These are phyloP conservation scores for Cathartes aura DNA, from an alignment of 2,113 vertebrate species.

Conservation along the genomic window DNA sequence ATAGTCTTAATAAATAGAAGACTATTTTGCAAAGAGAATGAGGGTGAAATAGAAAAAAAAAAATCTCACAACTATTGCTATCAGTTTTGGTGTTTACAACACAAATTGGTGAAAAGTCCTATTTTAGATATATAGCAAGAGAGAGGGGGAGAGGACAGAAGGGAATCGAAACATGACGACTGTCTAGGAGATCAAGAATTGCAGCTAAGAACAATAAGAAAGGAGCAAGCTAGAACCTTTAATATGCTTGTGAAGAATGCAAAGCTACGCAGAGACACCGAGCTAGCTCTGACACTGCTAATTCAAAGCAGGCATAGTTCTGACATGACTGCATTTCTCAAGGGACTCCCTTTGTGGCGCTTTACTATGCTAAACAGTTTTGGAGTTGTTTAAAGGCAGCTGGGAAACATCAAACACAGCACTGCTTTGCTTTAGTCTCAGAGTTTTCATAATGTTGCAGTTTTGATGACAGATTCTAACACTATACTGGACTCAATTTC, in stretches of 20 bases:
- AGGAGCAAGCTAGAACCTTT: not conserved
- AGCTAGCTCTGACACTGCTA: not conserved
- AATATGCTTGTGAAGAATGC: not conserved
- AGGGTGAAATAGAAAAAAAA: not conserved
- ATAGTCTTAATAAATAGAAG: no score
- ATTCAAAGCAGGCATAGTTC: conserved; percentile 25
- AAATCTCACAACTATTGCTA: not conserved
- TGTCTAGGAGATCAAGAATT: not conserved
- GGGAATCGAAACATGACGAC: not conserved
- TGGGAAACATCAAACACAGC: not conserved
- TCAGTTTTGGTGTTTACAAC: not conserved
- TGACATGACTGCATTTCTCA: not conserved
- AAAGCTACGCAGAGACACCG: not conserved
- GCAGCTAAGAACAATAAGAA: not conserved
- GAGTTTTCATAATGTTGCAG: not conserved
- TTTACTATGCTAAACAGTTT: not conserved
- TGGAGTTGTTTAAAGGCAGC: conserved; percentile 3
- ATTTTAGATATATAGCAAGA: not conserved
- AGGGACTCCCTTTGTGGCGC: not conserved
- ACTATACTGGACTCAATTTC: not conserved
- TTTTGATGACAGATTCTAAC: not conserved
- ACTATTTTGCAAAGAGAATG: not conserved
- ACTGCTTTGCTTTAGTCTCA: not conserved
- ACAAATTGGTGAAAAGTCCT: not conserved
- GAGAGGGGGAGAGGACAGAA: not conserved